phyloP scores from a whole-genome alignment of 1,140 invertebrate species.

The Drosophila kohkoa region DNA sequence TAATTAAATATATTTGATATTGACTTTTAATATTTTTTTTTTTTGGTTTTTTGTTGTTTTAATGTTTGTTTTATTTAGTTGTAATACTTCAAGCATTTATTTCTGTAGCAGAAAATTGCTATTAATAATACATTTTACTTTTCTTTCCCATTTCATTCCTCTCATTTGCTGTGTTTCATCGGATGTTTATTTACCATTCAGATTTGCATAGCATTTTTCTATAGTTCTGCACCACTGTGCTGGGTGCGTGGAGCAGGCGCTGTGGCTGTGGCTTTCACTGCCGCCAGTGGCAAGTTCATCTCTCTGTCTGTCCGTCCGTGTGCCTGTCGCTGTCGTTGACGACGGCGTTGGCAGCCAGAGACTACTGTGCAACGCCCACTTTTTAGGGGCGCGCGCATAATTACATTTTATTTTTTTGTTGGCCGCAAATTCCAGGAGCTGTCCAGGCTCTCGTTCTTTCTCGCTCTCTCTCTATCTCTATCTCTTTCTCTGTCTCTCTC shows the following conservation, averaged over 20 bases:
- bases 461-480: conserved; percentile 30
- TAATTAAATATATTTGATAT: too few species aligned
- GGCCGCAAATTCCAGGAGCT: conserved; percentile 73
- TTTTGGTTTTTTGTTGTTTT: too few species aligned
- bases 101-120: too few species aligned
- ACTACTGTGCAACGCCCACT: conserved; percentile 79
- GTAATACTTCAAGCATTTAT: too few species aligned
- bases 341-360: conserved; percentile 71
- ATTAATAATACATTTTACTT: too few species aligned
- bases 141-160: too few species aligned
- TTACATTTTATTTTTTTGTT: conserved; percentile 53
- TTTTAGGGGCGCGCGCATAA: conserved; percentile 61
- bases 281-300: conserved; percentile 26
- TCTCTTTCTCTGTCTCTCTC: conserved; percentile 50
- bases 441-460: conserved; percentile 50
- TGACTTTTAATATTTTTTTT: too few species aligned
- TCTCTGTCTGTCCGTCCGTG: not conserved
- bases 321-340: conserved; percentile 31
- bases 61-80: too few species aligned
- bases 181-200: too few species aligned
- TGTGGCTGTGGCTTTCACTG: conserved; percentile 64
- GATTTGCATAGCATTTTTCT: not conserved
- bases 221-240: conserved; percentile 49
- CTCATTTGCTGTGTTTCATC: too few species aligned
- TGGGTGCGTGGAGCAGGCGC: conserved; percentile 44